Evolutionary conservation across 2,888 invertebrate genomes (phyloP).

Genomic region (Ichneumon xanthorius): DNA sequence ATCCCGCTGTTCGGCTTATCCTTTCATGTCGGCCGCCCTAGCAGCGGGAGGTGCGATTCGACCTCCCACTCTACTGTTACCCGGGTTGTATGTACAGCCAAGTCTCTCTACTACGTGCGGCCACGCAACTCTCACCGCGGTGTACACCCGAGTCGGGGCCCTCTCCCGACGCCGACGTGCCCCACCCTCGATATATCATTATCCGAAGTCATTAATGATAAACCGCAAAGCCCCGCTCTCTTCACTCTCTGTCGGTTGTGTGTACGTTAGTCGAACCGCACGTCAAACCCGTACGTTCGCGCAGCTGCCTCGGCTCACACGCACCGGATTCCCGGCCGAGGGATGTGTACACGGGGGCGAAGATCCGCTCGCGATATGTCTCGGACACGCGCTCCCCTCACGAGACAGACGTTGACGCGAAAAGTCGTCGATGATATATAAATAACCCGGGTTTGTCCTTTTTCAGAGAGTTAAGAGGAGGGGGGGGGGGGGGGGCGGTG

Average conservation of each 20-base stretch:
- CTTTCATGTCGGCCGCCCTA: slow-evolving; percentile 83
- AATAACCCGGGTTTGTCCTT: not conserved
- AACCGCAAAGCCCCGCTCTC: slow-evolving; percentile 80
- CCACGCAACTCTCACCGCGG: slow-evolving; percentile 52
- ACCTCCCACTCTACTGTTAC: slow-evolving; percentile 55
- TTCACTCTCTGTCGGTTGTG: slow-evolving; percentile 66
- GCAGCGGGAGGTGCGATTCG: slow-evolving; percentile 81
- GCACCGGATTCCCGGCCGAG: slow-evolving; percentile 25
- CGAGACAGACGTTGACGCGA: not conserved
- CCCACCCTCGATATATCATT: slow-evolving; percentile 82
- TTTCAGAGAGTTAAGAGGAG: not conserved
- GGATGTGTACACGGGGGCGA: not conserved
- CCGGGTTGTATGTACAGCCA: slow-evolving; percentile 43
- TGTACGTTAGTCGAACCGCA: slow-evolving; percentile 23
- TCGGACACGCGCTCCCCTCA: not conserved
- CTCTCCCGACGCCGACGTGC: slow-evolving; percentile 39
- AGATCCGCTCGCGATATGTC: slow-evolving; percentile 36
- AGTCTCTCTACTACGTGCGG: slow-evolving; percentile 35
- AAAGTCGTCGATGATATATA: slow-evolving; percentile 19
- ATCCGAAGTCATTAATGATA: slow-evolving; percentile 83
- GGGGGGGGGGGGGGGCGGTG: not conserved
- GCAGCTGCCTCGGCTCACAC: slow-evolving; percentile 42
- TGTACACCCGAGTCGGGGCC: slow-evolving; percentile 36
- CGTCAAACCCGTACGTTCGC: slow-evolving; percentile 30
- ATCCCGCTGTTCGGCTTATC: slow-evolving; percentile 82